Evolutionary conservation across 2,888 invertebrate genomes (phyloP), one percentile per base, ranked within the genome.

Genomic region (Pollenia labialis): DNA sequence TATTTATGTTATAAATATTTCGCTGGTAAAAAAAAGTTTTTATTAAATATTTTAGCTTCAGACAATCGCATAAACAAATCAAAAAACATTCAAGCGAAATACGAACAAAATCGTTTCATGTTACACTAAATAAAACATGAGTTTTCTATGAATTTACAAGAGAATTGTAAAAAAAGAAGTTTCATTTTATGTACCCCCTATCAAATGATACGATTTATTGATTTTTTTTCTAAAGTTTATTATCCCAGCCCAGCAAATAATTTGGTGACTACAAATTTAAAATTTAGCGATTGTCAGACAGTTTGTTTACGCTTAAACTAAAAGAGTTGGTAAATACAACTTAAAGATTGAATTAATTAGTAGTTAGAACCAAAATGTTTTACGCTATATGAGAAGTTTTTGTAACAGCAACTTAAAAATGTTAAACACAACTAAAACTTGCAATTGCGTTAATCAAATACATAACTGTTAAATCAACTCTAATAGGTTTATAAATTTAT

Each of bases 101-200:
- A 52, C 40, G 48, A 62, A 46, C n/a, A 62, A 62, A 72, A 52
- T 66, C 50, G 52, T n/a, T 62, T 60, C 42, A 44, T 9, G 62
- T 72, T 81, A 44, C 80, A 80, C 42, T 62, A 44, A 71, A 71
- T 80, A 69, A 71, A 71, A 62, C 50, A 80, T 71, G 62, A 80
- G 44, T 60, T 60, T 54, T 74, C 40, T 50, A n/a, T 18, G 11
- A 40, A 48, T 68, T 58, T 74, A 32, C 40, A 58, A 7, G 32
- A 46, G n/a, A 32, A 0, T 32, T 32, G 4, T 14, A 10, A 10
- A 7, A 44, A 16, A 48, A 32, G 14, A 16, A n/a, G 1, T 40
- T 1, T 46, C 58, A 4, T 58, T 48, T 18, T 32, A 60, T 48
- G 48, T 46, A 1, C 7, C 7, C 7, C 7, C 12, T 32, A 58